These are phyloP conservation scores for Porites evermanni DNA, from an alignment of 92 coral and sea anemone genomes.

Conservation along the genomic window DNA sequence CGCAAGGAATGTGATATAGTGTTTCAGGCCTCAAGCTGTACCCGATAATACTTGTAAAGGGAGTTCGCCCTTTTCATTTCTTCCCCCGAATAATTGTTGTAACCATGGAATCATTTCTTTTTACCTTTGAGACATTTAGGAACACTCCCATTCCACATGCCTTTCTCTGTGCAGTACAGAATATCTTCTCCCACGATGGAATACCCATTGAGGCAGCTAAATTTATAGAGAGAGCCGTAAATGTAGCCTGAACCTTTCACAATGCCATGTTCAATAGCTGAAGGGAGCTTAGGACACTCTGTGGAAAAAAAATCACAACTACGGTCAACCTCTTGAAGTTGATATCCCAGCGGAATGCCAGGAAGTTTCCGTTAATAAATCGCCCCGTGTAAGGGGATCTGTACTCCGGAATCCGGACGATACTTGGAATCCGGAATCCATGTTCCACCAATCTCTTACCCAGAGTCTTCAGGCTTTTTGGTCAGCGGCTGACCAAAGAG, in stretches of 20 bases:
- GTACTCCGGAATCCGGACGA: too few species aligned
- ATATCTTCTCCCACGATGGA: slow-evolving; percentile 10
- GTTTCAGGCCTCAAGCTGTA: too few species aligned
- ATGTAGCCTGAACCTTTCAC: slow-evolving; percentile 24
- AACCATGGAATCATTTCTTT: neutral
- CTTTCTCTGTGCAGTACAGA: slow-evolving; percentile 33
- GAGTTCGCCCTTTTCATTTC: too few species aligned
- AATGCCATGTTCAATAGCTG: neutral
- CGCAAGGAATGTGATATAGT: too few species aligned
- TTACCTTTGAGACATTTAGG: slow-evolving; percentile 41
- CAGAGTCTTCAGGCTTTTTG: too few species aligned
- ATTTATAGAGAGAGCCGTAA: slow-evolving; percentile 11
- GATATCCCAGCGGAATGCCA: neutral
- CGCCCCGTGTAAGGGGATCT: too few species aligned
- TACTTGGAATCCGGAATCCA: too few species aligned
- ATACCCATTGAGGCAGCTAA: slow-evolving; percentile 28
- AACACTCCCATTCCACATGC: slow-evolving; percentile 29
- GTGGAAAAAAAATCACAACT: neutral
- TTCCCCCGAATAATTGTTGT: too few species aligned
- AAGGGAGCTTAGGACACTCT: slow-evolving; percentile 30
- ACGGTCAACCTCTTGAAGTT: neutral
- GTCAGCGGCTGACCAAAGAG: too few species aligned
- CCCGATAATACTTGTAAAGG: too few species aligned
- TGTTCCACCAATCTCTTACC: too few species aligned
- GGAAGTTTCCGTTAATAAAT: neutral